These are phyloP conservation scores for Megaceryle torquata DNA, from an alignment of 2,113 vertebrate genomes.

Conservation along the genomic window DNA sequence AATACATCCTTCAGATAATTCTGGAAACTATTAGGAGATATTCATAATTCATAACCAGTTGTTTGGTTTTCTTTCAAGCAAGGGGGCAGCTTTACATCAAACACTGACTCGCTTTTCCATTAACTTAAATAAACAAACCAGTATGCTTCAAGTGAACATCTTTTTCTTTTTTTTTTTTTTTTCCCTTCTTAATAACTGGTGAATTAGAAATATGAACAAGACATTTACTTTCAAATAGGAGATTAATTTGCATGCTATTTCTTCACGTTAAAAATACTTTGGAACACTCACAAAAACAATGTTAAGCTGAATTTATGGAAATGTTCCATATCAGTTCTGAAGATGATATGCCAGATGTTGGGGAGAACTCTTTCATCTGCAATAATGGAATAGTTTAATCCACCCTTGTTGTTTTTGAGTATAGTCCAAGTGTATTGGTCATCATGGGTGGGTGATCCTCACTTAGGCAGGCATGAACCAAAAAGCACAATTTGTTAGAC, in stretches of 20 bases:
- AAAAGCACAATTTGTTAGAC: slow-evolving; percentile 59
- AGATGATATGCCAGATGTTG: slow-evolving; percentile 61
- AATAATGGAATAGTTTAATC: slow-evolving; percentile 69
- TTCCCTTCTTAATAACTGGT: slow-evolving; percentile 40
- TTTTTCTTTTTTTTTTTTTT: not conserved
- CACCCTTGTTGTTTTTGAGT: slow-evolving; percentile 72
- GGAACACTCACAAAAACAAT: slow-evolving; percentile 65
- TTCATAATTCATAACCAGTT: slow-evolving; percentile 57
- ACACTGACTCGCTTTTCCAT: slow-evolving; percentile 58
- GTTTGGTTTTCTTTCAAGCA: slow-evolving; percentile 57
- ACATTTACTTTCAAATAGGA: slow-evolving; percentile 64
- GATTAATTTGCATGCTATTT: slow-evolving; percentile 66
- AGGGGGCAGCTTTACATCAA: slow-evolving; percentile 57
- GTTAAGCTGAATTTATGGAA: slow-evolving; percentile 58
- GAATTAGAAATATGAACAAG: slow-evolving; percentile 59
- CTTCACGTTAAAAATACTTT: slow-evolving; percentile 67
- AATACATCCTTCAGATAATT: slow-evolving; percentile 62
- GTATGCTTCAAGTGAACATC: slow-evolving; percentile 50
- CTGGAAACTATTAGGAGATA: slow-evolving; percentile 64
- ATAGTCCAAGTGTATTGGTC: slow-evolving; percentile 65
- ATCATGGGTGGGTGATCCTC: slow-evolving; percentile 71
- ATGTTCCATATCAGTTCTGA: slow-evolving; percentile 61
- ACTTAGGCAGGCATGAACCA: slow-evolving; percentile 59
- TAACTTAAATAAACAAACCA: slow-evolving; percentile 60
- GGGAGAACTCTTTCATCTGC: slow-evolving; percentile 66